Percentiles rank a stretch among this genome's conserved stretches.
Conservation (phyloP, 2,113 vertebrate species). For the Suricata suricatta region DNA sequence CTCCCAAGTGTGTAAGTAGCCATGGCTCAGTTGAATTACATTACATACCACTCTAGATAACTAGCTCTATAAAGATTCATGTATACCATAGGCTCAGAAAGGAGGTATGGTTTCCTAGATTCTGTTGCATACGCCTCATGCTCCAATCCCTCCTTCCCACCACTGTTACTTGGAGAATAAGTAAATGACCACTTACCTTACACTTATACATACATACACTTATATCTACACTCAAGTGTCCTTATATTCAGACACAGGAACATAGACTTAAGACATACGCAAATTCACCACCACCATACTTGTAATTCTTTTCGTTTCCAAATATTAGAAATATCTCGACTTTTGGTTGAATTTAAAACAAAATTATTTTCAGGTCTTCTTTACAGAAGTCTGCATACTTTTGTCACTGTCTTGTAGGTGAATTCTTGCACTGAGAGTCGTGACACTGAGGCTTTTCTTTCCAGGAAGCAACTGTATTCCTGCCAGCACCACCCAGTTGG, state of each 20-base stretch:
- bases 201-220: not conserved
- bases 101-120: not conserved
- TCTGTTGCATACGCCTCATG: not conserved
- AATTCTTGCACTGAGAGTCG: too few relatives aligned
- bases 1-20: not conserved
- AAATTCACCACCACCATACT: not conserved
- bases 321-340: not conserved
- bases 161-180: not conserved
- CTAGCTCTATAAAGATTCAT: not conserved
- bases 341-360: conserved; percentile 25
- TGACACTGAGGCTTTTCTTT: too few relatives aligned
- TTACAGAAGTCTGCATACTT: not conserved
- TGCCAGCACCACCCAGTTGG: too few relatives aligned
- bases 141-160: not conserved
- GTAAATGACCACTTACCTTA: not conserved
- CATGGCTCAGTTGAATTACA: not conserved
- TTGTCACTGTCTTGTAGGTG: too few relatives aligned
- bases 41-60: not conserved
- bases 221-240: not conserved
- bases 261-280: not conserved
- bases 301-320: not conserved
- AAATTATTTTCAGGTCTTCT: not conserved
- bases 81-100: not conserved
- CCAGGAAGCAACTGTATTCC: too few relatives aligned
- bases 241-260: not conserved